Evolutionary conservation across 1,140 invertebrate species (phyloP).

Genomic region (Zaprionus inermis): DNA sequence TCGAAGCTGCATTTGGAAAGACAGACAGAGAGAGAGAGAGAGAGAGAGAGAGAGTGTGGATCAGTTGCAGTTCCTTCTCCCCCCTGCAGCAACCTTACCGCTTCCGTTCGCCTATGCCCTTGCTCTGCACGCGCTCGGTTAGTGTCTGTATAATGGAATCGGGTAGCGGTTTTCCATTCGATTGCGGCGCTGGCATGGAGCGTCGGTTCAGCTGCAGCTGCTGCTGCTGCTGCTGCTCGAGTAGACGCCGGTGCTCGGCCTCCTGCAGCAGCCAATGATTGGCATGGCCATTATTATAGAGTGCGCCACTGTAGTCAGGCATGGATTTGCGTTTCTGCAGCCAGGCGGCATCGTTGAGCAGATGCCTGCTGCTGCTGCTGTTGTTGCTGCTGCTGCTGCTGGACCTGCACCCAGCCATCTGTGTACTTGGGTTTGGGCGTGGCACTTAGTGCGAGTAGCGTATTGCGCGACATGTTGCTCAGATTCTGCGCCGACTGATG

Average conservation of each 20-base stretch:
- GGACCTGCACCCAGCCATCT: slow-evolving; percentile 82
- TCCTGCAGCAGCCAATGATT: slow-evolving; percentile 96
- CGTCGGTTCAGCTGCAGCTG: slow-evolving; percentile 76
- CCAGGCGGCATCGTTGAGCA: slow-evolving; percentile 68
- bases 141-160: slow-evolving; percentile 90
- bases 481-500: slow-evolving; percentile 78
- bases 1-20: slow-evolving; percentile 60
- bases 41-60: neutral
- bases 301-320: slow-evolving; percentile 83
- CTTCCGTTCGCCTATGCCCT: slow-evolving; percentile 85
- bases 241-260: slow-evolving; percentile 93
- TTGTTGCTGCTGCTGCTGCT: slow-evolving; percentile 65
- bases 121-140: slow-evolving; percentile 89
- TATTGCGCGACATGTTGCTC: slow-evolving; percentile 89
- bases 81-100: slow-evolving; percentile 62
- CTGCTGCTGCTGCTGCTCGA: slow-evolving; percentile 75
- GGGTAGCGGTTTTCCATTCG: slow-evolving; percentile 86
- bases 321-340: slow-evolving; percentile 89
- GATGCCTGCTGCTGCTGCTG: slow-evolving; percentile 44
- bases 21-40: neutral
- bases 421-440: slow-evolving; percentile 90
- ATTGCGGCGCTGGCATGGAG: slow-evolving; percentile 51
- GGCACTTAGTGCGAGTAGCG: slow-evolving; percentile 91
- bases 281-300: slow-evolving; percentile 88
- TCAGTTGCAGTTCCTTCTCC: neutral